These are phyloP conservation scores for Drosophila navojoa DNA, from an alignment of 1,140 invertebrate genomes.

Conservation along the genomic window DNA sequence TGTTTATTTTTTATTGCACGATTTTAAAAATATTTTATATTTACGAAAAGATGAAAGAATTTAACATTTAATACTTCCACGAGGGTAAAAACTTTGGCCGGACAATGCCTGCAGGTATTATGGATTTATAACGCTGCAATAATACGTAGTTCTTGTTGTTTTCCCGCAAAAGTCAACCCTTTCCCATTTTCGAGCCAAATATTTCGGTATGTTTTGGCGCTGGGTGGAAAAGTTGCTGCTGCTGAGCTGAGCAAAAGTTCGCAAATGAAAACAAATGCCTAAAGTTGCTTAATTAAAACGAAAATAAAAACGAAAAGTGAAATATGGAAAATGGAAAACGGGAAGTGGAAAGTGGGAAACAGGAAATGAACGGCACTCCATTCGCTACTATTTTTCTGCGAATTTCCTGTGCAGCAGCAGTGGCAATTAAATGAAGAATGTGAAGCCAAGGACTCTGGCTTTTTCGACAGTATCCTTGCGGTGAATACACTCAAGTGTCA, in stretches of 20 bases:
- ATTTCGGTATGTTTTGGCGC: constrained; percentile 24
- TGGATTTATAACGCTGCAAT: neutral
- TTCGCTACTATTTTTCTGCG: constrained; percentile 5
- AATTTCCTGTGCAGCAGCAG: constrained; percentile 7
- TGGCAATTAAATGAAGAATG: constrained; percentile 48
- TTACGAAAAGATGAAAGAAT: neutral
- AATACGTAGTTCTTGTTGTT: neutral
- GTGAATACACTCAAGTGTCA: constrained; percentile 1
- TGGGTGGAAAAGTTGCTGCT: constrained; percentile 36
- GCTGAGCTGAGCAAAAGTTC: constrained; percentile 37
- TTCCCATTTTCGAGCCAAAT: constrained; percentile 20
- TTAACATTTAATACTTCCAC: neutral
- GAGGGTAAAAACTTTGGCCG: neutral
- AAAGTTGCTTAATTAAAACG: constrained; percentile 64
- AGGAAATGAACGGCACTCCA: constrained; percentile 31
- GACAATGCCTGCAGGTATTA: neutral
- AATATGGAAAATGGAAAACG: constrained; percentile 4
- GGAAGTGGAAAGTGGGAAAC: constrained; percentile 41
- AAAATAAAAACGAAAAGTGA: constrained; percentile 25
- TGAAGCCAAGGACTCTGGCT: constrained; percentile 1
- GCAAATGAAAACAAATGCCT: constrained; percentile 63
- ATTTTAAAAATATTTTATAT: too few relatives aligned
- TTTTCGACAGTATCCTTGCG: neutral
- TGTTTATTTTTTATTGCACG: too few relatives aligned
- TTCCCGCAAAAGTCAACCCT: constrained; percentile 10